Conservation (phyloP, 2,113 vertebrate genomes). For the Anguilla japonica region DNA sequence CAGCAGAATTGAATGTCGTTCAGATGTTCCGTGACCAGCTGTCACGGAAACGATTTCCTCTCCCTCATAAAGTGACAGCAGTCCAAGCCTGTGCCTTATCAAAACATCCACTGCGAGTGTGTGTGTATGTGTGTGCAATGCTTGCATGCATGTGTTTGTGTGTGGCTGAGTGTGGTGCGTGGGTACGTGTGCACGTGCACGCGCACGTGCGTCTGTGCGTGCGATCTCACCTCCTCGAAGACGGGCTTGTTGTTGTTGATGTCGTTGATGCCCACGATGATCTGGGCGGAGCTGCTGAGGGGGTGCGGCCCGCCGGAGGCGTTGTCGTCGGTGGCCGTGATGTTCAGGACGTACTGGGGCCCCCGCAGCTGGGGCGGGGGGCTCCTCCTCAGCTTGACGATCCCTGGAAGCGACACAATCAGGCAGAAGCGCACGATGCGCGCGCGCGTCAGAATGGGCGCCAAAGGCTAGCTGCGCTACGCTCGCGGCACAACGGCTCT, state of each 20-base stretch:
- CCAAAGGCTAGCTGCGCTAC: not conserved
- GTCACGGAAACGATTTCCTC: slow-evolving; percentile 27
- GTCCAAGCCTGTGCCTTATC: not conserved
- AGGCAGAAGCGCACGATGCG: not conserved
- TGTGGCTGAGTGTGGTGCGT: not conserved
- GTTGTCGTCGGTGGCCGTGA: slow-evolving; percentile 86
- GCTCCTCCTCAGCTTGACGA: slow-evolving; percentile 78
- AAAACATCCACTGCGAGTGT: not conserved
- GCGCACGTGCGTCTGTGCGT: not conserved
- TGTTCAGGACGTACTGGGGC: slow-evolving; percentile 77
- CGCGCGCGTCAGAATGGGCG: not conserved
- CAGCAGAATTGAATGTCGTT: slow-evolving; percentile 28
- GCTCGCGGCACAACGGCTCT: not conserved
- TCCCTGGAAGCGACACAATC: slow-evolving; percentile 62
- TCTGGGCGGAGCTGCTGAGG: slow-evolving; percentile 81
- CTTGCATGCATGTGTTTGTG: not conserved
- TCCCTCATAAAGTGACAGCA: not conserved
- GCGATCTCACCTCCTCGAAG: slow-evolving; percentile 76
- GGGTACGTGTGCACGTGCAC: not conserved
- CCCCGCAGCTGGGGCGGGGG: slow-evolving; percentile 74
- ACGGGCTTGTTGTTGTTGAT: slow-evolving; percentile 88
- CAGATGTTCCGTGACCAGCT: slow-evolving; percentile 47
- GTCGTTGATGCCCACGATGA: slow-evolving; percentile 83
- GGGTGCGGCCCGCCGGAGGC: slow-evolving; percentile 74
- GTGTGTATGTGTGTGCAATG: not conserved